Percentiles rank a stretch among this genome's conserved stretches.
phyloP scores from a whole-genome alignment of 2,113 vertebrate genomes.

The Osmerus eperlanus region DNA sequence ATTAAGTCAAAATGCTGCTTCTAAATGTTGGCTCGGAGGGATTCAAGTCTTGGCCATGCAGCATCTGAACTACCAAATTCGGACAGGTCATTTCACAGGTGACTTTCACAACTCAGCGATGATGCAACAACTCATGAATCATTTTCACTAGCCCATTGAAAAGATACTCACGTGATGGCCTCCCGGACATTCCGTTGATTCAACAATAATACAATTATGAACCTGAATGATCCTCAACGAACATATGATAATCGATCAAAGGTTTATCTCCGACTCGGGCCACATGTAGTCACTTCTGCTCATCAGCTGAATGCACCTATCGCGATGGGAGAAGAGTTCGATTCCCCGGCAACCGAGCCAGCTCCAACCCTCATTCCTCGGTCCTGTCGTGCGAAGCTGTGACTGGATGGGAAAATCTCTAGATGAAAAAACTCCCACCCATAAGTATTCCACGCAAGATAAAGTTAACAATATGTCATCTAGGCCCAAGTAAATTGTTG shows the following conservation, averaged over 20 bases:
- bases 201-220: constrained; percentile 19
- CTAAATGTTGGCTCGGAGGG: too few relatives aligned
- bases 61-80: neutral
- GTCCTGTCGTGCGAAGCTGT: neutral
- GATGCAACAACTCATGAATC: neutral
- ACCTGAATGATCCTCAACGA: constrained; percentile 1
- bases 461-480: constrained; percentile 23
- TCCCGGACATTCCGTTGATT: constrained; percentile 52
- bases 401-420: neutral
- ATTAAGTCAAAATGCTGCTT: too few relatives aligned
- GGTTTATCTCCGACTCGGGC: neutral
- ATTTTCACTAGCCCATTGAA: neutral
- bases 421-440: too few relatives aligned
- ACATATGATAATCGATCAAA: constrained; percentile 38
- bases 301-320: constrained; percentile 34
- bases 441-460: neutral
- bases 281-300: constrained; percentile 6
- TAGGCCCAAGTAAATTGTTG: constrained; percentile 5
- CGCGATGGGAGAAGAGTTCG: constrained; percentile 15
- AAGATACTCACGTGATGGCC: constrained; percentile 52
- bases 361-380: constrained; percentile 33
- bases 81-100: neutral
- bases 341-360: constrained; percentile 45
- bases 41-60: neutral
- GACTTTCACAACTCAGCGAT: neutral